Conservation (phyloP, 2,888 invertebrate species). For the Podotricha telesiphe region DNA sequence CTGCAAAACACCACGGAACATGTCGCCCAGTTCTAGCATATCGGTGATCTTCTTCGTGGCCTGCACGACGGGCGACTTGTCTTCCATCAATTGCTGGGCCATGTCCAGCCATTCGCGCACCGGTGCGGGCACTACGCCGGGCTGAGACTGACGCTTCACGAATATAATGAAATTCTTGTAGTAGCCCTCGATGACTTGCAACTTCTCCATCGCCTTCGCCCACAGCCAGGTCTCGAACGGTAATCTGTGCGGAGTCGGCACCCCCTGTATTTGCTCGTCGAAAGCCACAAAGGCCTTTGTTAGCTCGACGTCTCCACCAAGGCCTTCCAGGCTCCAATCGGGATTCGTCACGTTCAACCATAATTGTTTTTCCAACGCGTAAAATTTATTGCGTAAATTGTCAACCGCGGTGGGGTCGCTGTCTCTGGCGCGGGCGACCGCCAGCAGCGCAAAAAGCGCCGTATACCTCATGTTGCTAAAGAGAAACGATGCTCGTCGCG, state of each 20-base stretch:
- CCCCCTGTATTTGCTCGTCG: constrained; percentile 76
- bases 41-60: constrained; percentile 85
- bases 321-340: constrained; percentile 62
- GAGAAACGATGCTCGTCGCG: constrained; percentile 59
- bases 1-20: constrained; percentile 87
- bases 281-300: constrained; percentile 83
- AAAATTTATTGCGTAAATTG: constrained; percentile 83
- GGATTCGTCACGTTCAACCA: constrained; percentile 75
- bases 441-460: constrained; percentile 61
- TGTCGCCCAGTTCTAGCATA: constrained; percentile 84
- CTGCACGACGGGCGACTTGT: constrained; percentile 81
- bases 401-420: constrained; percentile 80
- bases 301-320: constrained; percentile 81
- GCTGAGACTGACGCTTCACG: constrained; percentile 71
- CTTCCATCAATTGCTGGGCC: constrained; percentile 86
- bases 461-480: constrained; percentile 60
- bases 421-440: constrained; percentile 53
- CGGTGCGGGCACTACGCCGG: constrained; percentile 69
- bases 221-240: constrained; percentile 84
- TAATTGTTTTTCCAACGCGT: constrained; percentile 82
- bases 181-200: constrained; percentile 85
- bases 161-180: constrained; percentile 87
- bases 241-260: constrained; percentile 59
- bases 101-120: constrained; percentile 83
- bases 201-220: constrained; percentile 84